phyloP scores from a whole-genome alignment of 2,888 invertebrate species.

The Brachypterus glaber region DNA sequence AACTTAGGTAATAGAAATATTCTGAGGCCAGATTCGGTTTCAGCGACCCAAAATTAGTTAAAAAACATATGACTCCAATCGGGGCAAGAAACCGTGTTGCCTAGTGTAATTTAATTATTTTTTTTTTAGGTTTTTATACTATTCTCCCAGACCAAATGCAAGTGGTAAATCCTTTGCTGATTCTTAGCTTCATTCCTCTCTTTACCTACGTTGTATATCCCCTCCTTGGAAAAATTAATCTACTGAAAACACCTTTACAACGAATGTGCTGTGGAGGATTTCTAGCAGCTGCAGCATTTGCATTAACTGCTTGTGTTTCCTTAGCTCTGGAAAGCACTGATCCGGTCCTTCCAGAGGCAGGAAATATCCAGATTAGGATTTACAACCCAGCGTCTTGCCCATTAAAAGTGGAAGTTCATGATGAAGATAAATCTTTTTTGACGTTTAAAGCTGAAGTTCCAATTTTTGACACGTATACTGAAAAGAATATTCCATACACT shows the following conservation, averaged over 20 bases:
- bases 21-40: no score
- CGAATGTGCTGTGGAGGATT: constrained; percentile 82
- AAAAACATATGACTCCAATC: no score
- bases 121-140: constrained; percentile 42
- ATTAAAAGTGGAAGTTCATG: no score
- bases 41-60: no score
- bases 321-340: constrained; percentile 63
- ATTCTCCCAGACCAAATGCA: constrained; percentile 94
- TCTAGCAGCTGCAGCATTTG: constrained; percentile 74
- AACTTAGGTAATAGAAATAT: no score
- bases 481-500: background rate
- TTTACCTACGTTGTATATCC: constrained; percentile 78
- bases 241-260: constrained; percentile 70
- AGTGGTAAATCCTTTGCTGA: constrained; percentile 79
- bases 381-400: constrained; percentile 60
- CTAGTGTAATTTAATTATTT: background rate
- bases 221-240: constrained; percentile 52
- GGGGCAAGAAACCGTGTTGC: no score
- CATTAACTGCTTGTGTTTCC: constrained; percentile 82
- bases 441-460: no score
- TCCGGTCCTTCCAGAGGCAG: constrained; percentile 47
- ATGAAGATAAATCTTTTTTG: no score
- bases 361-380: constrained; percentile 56
- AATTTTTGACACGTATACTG: no score
- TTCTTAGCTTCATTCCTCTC: constrained; percentile 75